These are phyloP conservation scores for Orientallactaga sibirica DNA, from an alignment of 2,797 vertebrate genomes.

Conservation along the genomic window DNA sequence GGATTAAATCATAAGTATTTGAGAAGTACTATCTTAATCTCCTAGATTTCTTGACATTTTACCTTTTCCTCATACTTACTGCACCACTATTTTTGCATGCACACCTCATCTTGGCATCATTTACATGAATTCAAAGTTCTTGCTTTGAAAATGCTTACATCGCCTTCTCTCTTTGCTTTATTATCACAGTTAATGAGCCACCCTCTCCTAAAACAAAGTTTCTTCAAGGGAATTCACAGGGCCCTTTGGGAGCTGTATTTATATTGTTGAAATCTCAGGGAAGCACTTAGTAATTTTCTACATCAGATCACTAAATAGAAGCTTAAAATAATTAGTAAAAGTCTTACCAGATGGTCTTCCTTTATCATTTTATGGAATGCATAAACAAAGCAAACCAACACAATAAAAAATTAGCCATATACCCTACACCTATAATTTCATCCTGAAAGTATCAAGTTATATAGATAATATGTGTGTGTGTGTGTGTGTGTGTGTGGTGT, in stretches of 20 bases:
- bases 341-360: constrained; percentile 37
- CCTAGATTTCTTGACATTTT: not conserved
- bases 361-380: constrained; percentile 37
- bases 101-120: not conserved
- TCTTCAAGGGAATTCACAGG: constrained; percentile 6
- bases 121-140: constrained; percentile 17
- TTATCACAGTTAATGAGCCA: constrained; percentile 57
- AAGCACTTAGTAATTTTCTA: constrained; percentile 68
- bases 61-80: not conserved
- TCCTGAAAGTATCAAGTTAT: constrained; percentile 27
- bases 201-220: constrained; percentile 38
- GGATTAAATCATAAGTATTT: not conserved
- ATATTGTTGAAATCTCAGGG: constrained; percentile 43
- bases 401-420: not conserved
- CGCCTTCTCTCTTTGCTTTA: constrained; percentile 32
- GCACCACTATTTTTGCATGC: not conserved
- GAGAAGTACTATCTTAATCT: not conserved
- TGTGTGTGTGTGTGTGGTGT: too few species aligned
- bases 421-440: not conserved
- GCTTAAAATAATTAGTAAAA: constrained; percentile 58
- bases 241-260: constrained; percentile 28
- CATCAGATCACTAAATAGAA: constrained; percentile 58
- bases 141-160: constrained; percentile 40
- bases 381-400: constrained; percentile 23
- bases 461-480: not conserved